A percentile compares a stretch with the other conserved stretches of the same genome.
phyloP scores from a whole-genome alignment of 2,113 vertebrate species.

The Falco punctatus region DNA sequence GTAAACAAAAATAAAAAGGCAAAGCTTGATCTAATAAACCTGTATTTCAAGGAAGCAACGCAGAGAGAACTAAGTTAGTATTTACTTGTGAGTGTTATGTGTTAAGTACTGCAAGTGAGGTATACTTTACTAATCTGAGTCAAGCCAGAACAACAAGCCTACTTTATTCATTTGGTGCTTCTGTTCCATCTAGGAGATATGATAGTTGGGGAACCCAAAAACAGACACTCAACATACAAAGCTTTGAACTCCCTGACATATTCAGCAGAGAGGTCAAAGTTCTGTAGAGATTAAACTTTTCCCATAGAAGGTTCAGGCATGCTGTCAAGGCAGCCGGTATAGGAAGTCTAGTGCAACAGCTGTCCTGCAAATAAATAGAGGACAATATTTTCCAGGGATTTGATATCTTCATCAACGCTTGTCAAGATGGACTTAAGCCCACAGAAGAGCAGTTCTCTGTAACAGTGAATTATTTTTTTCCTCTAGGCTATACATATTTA shows the following conservation, averaged over 20 bases:
- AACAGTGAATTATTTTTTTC: neutral
- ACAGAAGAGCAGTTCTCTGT: neutral
- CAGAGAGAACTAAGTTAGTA: neutral
- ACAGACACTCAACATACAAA: neutral
- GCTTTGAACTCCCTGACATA: neutral
- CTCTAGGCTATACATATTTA: neutral
- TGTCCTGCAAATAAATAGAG: neutral
- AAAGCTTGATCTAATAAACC: slow-evolving; percentile 13
- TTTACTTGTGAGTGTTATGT: neutral
- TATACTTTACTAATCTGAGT: slow-evolving; percentile 1
- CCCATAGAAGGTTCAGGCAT: neutral
- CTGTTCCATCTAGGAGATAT: neutral
- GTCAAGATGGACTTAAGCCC: neutral
- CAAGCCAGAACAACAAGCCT: slow-evolving; percentile 5
- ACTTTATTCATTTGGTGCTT: neutral
- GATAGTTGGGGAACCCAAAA: neutral
- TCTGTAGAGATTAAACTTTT: neutral
- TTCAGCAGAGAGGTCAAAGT: neutral
- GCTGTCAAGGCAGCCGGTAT: neutral
- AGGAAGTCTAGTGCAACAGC: neutral
- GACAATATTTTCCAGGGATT: neutral
- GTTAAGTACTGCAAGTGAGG: neutral
- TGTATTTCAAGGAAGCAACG: neutral
- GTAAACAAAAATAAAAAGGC: neutral
- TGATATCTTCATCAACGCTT: neutral